Conservation (phyloP, 2,888 invertebrate genomes). For the Cataglyphis altisquamis region DNA sequence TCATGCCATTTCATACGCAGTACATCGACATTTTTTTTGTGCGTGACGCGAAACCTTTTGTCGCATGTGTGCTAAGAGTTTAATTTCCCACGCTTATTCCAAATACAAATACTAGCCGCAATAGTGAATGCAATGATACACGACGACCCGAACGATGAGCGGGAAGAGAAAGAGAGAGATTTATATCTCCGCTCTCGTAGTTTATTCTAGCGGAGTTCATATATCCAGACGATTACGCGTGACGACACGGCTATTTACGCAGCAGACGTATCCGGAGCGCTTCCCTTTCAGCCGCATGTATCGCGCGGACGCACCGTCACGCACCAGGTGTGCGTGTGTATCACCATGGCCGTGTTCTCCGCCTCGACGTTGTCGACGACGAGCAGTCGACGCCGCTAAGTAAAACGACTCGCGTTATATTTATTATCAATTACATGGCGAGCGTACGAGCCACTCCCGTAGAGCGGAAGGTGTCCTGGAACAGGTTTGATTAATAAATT, state of each 20-base stretch:
- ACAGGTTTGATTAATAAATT: conserved; percentile 65
- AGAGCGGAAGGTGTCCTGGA: conserved; percentile 56
- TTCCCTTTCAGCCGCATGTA: conserved; percentile 32
- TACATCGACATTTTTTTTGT: conserved; percentile 21
- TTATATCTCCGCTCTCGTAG: conserved; percentile 41
- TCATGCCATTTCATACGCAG: background rate
- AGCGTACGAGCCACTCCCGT: conserved; percentile 54
- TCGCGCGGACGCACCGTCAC: conserved; percentile 43
- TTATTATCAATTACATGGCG: conserved; percentile 59
- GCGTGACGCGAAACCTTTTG: conserved; percentile 18
- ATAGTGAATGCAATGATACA: conserved; percentile 14
- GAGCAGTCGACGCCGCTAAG: conserved; percentile 48
- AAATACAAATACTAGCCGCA: conserved; percentile 38
- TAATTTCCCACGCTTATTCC: conserved; percentile 53
- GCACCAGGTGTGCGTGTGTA: conserved; percentile 53
- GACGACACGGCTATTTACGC: conserved; percentile 53
- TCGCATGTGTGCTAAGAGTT: conserved; percentile 27
- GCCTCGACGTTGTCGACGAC: conserved; percentile 48
- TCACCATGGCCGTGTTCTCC: conserved; percentile 36
- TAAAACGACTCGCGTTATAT: conserved; percentile 54
- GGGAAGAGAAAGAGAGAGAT: conserved; percentile 22
- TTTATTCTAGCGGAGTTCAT: conserved; percentile 56
- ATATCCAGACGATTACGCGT: conserved; percentile 55
- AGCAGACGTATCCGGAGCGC: conserved; percentile 53
- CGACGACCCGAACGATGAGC: conserved; percentile 10